Evolutionary conservation across 2,888 invertebrate species (phyloP).

Genomic region (Rhagophthalmus giganteus): DNA sequence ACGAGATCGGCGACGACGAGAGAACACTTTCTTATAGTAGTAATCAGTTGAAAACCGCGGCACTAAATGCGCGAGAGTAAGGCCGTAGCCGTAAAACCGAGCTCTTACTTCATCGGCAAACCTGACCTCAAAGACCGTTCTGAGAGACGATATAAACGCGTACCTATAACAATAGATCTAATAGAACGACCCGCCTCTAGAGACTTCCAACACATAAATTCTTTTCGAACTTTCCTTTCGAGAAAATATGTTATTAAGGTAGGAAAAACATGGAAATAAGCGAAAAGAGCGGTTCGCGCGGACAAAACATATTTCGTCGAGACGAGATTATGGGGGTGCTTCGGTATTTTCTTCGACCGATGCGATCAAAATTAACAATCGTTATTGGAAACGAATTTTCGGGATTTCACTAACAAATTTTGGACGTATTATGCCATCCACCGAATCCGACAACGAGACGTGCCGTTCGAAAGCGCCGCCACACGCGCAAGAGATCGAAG

Average conservation of each 20-base stretch:
- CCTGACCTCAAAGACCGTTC: constrained; percentile 10
- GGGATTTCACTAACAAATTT: too few relatives aligned
- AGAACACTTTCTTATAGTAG: not conserved
- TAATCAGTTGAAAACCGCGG: constrained; percentile 8
- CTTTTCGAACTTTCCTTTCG: constrained; percentile 10
- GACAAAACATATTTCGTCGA: not conserved
- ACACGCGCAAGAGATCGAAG: too few relatives aligned
- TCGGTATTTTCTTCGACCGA: too few relatives aligned
- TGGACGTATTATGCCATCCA: too few relatives aligned
- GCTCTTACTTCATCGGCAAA: constrained; percentile 8
- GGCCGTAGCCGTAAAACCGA: constrained; percentile 6
- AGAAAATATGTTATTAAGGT: constrained; percentile 17
- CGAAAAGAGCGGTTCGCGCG: not conserved
- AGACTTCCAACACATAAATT: constrained; percentile 14
- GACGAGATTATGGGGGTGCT: too few relatives aligned
- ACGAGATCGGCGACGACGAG: not conserved
- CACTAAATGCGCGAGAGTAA: not conserved
- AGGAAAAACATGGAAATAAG: constrained; percentile 9
- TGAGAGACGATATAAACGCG: constrained; percentile 13
- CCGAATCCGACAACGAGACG: too few relatives aligned
- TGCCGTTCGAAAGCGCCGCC: too few relatives aligned
- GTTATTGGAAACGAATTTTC: too few relatives aligned
- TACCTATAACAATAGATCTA: constrained; percentile 18
- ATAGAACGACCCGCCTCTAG: constrained; percentile 15
- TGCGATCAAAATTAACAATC: too few relatives aligned